phyloP scores from a whole-genome alignment of 1,140 invertebrate genomes.

The Habropoda laboriosa region DNA sequence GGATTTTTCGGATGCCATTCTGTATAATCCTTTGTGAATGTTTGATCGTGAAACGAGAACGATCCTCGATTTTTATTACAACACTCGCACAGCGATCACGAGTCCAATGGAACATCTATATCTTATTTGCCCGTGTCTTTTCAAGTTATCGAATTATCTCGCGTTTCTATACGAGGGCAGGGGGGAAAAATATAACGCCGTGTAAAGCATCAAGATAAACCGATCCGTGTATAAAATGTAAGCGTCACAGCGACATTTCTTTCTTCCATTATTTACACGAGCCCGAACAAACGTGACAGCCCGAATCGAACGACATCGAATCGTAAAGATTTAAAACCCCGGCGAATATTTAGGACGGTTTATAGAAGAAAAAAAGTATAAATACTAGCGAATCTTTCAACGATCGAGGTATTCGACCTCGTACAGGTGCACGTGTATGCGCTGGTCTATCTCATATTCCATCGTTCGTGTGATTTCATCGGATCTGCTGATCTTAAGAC shows the following conservation, averaged over 20 bases:
- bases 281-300: background rate
- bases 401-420: background rate
- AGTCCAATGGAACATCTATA: background rate
- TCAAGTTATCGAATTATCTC: background rate
- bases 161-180: background rate
- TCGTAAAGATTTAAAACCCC: conserved; percentile 10
- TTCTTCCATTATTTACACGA: background rate
- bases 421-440: background rate
- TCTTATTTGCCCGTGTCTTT: background rate
- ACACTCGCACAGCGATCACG: background rate
- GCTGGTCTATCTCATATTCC: background rate
- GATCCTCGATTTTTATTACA: background rate
- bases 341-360: conserved; percentile 1
- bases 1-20: background rate
- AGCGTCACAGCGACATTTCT: background rate
- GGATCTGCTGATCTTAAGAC: background rate
- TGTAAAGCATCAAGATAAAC: background rate
- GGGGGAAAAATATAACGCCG: background rate
- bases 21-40: background rate
- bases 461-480: conserved; percentile 48
- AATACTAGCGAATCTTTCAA: background rate
- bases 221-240: background rate
- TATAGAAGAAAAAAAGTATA: background rate
- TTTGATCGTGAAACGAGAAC: background rate
- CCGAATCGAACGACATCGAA: background rate